A percentile compares a stretch with the other conserved stretches of the same genome.
These are phyloP conservation scores for Anthopleura xanthogrammica DNA, from an alignment of 92 coral and sea anemone genomes.

Conservation along the genomic window DNA sequence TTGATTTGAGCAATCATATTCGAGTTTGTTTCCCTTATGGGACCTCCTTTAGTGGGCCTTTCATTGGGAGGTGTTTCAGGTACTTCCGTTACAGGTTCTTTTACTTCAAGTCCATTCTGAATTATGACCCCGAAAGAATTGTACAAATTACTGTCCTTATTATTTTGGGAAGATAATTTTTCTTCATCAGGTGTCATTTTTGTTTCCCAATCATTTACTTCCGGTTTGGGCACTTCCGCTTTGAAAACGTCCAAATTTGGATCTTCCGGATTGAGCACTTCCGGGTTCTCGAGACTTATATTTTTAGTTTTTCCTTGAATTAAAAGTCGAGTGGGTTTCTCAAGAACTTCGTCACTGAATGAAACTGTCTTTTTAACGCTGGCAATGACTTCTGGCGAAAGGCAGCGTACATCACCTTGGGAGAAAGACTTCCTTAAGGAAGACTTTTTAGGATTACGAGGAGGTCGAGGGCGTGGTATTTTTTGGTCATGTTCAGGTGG, in stretches of 20 bases:
- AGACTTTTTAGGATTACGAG: slow-evolving; percentile 35
- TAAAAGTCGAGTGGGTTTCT: slow-evolving; percentile 19
- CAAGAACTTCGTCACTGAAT: slow-evolving; percentile 43
- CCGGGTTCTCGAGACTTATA: not conserved
- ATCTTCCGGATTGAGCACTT: not conserved
- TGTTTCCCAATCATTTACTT: not conserved
- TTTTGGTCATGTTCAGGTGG: not conserved
- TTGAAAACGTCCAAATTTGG: not conserved
- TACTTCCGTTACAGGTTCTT: slow-evolving; percentile 21
- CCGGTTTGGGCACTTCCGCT: not conserved
- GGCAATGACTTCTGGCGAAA: slow-evolving; percentile 39
- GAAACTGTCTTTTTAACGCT: slow-evolving; percentile 49
- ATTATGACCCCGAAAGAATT: slow-evolving; percentile 61
- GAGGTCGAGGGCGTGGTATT: slow-evolving; percentile 26
- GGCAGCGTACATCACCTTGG: slow-evolving; percentile 52
- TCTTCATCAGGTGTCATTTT: not conserved
- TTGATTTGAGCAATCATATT: slow-evolving; percentile 66
- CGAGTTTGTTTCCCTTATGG: slow-evolving; percentile 32
- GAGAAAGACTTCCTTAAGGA: slow-evolving; percentile 56
- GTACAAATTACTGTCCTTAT: not conserved
- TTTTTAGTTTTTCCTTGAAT: not conserved
- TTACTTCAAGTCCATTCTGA: slow-evolving; percentile 78
- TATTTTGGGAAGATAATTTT: not conserved
- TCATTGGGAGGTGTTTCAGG: slow-evolving; percentile 26
- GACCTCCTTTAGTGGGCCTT: not conserved